Base-by-base conservation (phyloP, 2,797 vertebrate genomes). In the Gymnocypris eckloni region DNA sequence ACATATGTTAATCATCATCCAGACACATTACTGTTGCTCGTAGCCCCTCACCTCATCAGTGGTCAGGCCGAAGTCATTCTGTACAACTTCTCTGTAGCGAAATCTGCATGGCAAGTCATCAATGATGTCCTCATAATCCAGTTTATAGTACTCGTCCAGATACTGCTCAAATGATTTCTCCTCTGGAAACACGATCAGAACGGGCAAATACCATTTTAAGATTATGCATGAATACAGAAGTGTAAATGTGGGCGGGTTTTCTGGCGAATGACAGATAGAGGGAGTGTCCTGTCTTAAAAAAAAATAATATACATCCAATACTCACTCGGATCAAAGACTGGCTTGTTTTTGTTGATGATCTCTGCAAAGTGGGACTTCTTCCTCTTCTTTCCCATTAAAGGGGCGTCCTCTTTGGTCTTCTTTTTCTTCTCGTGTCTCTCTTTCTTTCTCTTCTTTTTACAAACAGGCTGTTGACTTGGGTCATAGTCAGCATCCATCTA, bases 401-500 rank as follows among this genome's bases (percentile, higher is more conserved):
- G 94, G 1, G 93, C 72, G 4, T 94, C 93, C 3, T 94, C 93
- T 41, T 91, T 94, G 82, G 80, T 93, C 91, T 92, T 89, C 91
- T 89, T 94, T 90, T 90, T 94, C 88, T 72, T 92, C 88, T 92
- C 89, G 79, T 93, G 91, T 6, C 89, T 92, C 85, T 87, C 87
- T 39, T 82, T 89, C 87, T 90, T 90, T 33, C 87, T 96, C 84
- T 90, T 93, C 39, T 93, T 96, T 90, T 94, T 95, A 18, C 95
- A 95, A 41, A 88, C 25, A 0, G 87, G 77, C 3, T 90, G 94
- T 86, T 95, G 94, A 72, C 83, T 93, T 52, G 96, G 96, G 90
- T 98, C 95, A 1, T 96, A 98, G 90, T 98, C 97, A 0, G 96
- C 97, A 0, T 98, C 97, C 97, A 98, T 98, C 97, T 98, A 79